Conservation (phyloP, 2,113 vertebrate species). For the Scytalopus superciliaris region DNA sequence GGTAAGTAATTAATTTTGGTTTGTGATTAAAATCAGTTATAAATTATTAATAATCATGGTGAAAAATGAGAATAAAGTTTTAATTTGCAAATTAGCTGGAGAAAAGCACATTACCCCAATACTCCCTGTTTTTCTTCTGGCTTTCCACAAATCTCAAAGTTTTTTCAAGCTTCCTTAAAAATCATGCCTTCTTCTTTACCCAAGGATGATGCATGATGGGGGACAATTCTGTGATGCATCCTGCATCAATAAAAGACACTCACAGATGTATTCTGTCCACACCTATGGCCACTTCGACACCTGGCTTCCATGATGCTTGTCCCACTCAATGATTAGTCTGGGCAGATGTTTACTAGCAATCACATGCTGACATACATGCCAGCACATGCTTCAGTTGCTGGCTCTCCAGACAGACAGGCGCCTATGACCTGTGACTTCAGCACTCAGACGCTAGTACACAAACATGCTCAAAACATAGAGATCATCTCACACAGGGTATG, state of each 20-base stretch:
- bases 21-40: background rate
- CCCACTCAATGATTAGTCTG: background rate
- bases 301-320: background rate
- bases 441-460: background rate
- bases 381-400: accelerated
- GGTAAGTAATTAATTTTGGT: background rate
- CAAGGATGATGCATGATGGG: background rate
- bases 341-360: background rate
- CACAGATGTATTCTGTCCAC: background rate
- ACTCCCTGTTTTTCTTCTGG: background rate
- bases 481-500: background rate
- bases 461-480: background rate
- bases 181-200: background rate
- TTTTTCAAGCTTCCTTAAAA: background rate
- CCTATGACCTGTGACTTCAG: too few species aligned
- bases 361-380: background rate
- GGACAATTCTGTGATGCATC: accelerated
- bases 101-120: background rate
- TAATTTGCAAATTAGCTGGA: background rate
- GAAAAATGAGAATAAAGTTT: background rate
- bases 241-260: background rate
- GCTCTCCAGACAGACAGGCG: accelerated
- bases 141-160: background rate
- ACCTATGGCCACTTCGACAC: accelerated
- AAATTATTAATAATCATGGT: background rate